Evolutionary conservation across 2,113 vertebrate genomes (phyloP).

Genomic region (Camelus bactrianus): DNA sequence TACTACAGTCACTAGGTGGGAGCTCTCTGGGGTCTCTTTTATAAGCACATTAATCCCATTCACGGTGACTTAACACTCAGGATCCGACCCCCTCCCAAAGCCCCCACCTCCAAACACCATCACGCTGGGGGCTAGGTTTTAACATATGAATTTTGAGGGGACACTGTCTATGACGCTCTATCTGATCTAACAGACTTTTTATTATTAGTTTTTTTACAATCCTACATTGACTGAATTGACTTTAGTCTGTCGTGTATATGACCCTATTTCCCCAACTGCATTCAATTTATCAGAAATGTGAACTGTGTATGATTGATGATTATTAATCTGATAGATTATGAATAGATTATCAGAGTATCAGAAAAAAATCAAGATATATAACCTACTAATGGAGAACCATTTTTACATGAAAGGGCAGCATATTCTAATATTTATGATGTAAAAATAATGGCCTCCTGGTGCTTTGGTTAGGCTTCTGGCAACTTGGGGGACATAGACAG

Average conservation of each 20-base stretch:
- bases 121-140: not conserved
- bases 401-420: not conserved
- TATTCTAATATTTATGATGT: not conserved
- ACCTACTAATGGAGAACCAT: not conserved
- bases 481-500: not conserved
- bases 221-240: not conserved
- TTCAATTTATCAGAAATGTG: not conserved
- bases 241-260: not conserved
- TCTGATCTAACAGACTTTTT: not conserved
- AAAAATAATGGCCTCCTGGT: not conserved
- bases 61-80: not conserved
- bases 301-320: not conserved
- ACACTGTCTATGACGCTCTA: not conserved
- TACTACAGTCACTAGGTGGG: not conserved
- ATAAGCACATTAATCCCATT: not conserved
- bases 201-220: not conserved
- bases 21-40: not conserved
- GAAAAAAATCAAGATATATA: not conserved
- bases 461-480: not conserved
- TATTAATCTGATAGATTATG: not conserved
- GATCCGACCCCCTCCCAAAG: not conserved
- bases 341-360: not conserved
- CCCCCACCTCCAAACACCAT: not conserved
- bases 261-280: not conserved
- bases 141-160: not conserved